Percentiles rank a stretch among this genome's conserved stretches.
Conservation (phyloP, 2,113 vertebrate species). For the Centropristis striata region DNA sequence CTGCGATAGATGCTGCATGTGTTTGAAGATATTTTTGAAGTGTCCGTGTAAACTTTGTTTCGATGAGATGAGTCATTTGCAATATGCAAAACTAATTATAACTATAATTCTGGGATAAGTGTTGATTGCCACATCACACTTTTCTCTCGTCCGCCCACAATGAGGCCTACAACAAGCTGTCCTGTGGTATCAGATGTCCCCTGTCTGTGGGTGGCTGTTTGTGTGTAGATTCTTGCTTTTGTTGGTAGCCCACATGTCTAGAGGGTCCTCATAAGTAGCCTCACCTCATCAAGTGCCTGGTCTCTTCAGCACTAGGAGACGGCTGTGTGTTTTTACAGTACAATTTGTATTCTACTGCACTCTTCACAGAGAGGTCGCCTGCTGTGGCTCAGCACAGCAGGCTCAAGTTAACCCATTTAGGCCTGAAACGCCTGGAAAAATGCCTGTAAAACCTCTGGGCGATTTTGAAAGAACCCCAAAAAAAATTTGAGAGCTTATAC, state of each 20-base stretch:
- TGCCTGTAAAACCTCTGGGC: no score
- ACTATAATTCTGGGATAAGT: constrained; percentile 43
- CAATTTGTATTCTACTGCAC: constrained; percentile 22
- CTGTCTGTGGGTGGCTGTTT: constrained; percentile 26
- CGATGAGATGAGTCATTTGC: constrained; percentile 46
- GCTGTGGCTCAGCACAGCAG: constrained; percentile 32
- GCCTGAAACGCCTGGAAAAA: no score
- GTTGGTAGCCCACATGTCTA: constrained; percentile 36
- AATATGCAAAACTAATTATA: constrained; percentile 53
- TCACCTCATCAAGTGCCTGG: constrained; percentile 4
- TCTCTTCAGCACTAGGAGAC: constrained; percentile 4
- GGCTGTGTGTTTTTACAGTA: constrained; percentile 35
- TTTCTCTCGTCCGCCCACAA: constrained; percentile 41
- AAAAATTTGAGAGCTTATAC: no score
- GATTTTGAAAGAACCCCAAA: no score
- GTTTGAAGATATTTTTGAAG: constrained; percentile 8
- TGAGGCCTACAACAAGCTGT: constrained; percentile 52
- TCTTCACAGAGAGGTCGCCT: constrained; percentile 11
- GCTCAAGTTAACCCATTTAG: constrained; percentile 32
- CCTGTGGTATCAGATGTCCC: constrained; percentile 43
- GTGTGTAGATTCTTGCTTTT: constrained; percentile 22
- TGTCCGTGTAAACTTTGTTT: constrained; percentile 19
- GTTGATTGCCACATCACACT: constrained; percentile 53
- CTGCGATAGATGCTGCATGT: background rate
- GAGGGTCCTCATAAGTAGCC: constrained; percentile 11